Base-by-base conservation (phyloP, 2,888 invertebrate genomes). In the Ophioninae sp. region DNA sequence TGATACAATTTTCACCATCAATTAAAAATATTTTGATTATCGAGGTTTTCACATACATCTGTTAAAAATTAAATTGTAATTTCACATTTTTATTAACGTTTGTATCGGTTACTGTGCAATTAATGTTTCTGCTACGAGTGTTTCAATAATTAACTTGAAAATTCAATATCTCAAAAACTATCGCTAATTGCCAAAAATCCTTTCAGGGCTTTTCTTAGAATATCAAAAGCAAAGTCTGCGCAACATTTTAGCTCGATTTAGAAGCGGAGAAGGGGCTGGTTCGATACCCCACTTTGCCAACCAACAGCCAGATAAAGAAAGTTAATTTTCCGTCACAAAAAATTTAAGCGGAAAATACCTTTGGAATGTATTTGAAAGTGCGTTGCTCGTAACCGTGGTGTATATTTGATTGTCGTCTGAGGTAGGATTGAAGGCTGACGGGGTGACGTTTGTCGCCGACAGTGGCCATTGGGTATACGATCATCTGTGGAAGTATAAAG, bases 361-460 rank as follows among this genome's bases (percentile, higher is more conserved):
- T 97, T 56, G 97, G 97, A 88, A 97, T 94, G 91, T 95, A 94
- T 90, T 95, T 95, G 85, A 97, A 95, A 13, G 95, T 94, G 86
- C 97, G 93, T 86, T 96, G 96, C 86, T 97, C 97, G 85, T 96
- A 94, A 0, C 97, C 97, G 89, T 97, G 97, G 2, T 97, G 93
- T 2, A 96, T 94, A 2, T 95, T 95, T 85, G 95, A 93, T 90
- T 97, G 97, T 86, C 96, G 93, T 86, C 95, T 95, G 76, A 97
- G 92, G 90, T 95, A 96, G 88, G 96, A 95, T 3, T 95, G 94
- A 23, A 97, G 93, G 0, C 96, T 96, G 83, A 87, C 89, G 1
- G 88, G 86, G 64, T 87, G 88, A n/a, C 87, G 88, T 77, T 88
- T 88, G 9, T 89, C 88, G 23, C 86, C 86, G 30, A 90, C 94